Evolutionary conservation across 2,797 vertebrate species (phyloP).

Genomic region (Trachops cirrhosus): DNA sequence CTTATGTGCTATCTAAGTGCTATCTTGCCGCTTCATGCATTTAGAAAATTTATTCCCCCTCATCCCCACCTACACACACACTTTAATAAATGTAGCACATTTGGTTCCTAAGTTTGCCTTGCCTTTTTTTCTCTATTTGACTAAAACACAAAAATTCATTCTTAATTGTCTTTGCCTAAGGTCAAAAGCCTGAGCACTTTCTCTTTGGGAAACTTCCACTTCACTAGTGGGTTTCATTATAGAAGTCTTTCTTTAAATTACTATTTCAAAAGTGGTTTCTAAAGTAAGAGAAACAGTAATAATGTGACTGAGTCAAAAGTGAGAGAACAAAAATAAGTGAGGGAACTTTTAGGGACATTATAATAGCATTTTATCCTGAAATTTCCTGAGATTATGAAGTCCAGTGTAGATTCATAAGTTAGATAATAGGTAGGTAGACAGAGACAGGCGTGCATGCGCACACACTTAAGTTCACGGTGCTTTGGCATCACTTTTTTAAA

Average conservation of each 20-base stretch:
- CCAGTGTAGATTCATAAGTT: neutral
- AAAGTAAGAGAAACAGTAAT: neutral
- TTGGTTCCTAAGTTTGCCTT: neutral
- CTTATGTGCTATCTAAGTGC: neutral
- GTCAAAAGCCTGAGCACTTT: neutral
- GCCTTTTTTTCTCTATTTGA: slow-evolving; percentile 7
- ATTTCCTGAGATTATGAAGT: neutral
- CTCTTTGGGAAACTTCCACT: neutral
- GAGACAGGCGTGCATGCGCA: fast-evolving
- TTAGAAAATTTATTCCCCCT: neutral
- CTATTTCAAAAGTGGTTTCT: neutral
- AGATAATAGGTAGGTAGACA: neutral
- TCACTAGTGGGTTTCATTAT: neutral
- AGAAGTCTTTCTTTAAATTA: slow-evolving; percentile 17
- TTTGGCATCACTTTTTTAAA: neutral
- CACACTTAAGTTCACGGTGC: neutral
- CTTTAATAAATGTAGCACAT: neutral
- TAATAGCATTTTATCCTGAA: neutral
- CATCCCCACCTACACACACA: neutral
- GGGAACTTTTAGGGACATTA: neutral
- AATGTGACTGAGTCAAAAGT: neutral
- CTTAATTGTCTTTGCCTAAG: neutral
- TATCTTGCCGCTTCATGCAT: neutral
- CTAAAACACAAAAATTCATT: neutral
- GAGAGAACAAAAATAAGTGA: neutral